Evolutionary conservation across 2,113 vertebrate genomes (phyloP).

Genomic region (Microcebus murinus): DNA sequence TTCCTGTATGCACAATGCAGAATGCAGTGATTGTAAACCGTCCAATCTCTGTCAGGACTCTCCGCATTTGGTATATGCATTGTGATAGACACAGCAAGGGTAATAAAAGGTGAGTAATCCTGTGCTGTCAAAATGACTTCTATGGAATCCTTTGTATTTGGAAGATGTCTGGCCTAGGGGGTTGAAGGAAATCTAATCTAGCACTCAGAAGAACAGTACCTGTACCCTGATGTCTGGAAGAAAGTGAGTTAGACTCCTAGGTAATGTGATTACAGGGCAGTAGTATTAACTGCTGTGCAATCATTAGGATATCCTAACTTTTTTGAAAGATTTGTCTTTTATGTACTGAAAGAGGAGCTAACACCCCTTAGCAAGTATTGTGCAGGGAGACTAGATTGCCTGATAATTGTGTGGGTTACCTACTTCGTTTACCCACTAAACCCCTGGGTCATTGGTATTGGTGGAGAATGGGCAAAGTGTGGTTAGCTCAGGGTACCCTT

Average conservation of each 20-base stretch:
- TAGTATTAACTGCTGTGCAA: background rate
- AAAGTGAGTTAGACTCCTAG: conserved; percentile 27
- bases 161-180: background rate
- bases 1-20: conserved; percentile 46
- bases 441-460: background rate
- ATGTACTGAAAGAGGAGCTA: background rate
- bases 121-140: conserved; percentile 46
- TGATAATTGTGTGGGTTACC: background rate
- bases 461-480: background rate
- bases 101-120: conserved; percentile 60
- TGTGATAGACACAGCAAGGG: conserved; percentile 20
- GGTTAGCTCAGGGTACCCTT: background rate
- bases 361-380: background rate
- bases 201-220: background rate
- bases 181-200: conserved; percentile 45
- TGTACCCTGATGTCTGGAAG: background rate
- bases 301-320: background rate
- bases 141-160: conserved; percentile 28
- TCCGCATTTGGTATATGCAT: conserved; percentile 33
- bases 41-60: conserved; percentile 37
- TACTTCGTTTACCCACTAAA: background rate
- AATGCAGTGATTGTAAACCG: conserved; percentile 46
- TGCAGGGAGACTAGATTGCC: background rate
- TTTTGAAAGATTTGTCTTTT: conserved; percentile 24
- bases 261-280: background rate